These are phyloP conservation scores for Phorcus lineatus DNA, from an alignment of 2,888 invertebrate species.

Conservation along the genomic window DNA sequence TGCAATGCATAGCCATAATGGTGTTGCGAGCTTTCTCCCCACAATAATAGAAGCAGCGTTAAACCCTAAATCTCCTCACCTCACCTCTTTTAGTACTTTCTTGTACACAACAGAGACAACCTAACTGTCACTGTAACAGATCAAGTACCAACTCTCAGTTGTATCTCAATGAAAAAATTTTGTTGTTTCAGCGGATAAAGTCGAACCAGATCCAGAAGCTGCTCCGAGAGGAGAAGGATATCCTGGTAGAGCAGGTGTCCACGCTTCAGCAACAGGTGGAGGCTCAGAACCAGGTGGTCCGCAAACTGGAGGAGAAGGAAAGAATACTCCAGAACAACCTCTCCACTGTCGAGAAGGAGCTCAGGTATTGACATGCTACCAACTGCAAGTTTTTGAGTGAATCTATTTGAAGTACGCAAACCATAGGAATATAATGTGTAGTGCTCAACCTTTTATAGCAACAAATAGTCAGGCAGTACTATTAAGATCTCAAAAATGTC, in stretches of 20 bases:
- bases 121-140: no score
- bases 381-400: no score
- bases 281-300: slow-evolving; percentile 93
- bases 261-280: slow-evolving; percentile 93
- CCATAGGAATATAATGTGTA: background rate
- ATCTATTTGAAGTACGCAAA: no score
- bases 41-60: no score
- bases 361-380: slow-evolving; percentile 73
- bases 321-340: slow-evolving; percentile 92
- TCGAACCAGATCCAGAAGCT: slow-evolving; percentile 95
- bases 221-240: slow-evolving; percentile 94
- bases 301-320: slow-evolving; percentile 97
- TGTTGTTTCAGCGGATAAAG: slow-evolving; percentile 69
- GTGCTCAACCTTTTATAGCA: background rate
- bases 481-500: no score
- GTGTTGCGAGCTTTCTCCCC: no score
- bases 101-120: no score
- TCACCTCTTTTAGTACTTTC: no score
- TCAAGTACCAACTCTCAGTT: no score
- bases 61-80: no score
- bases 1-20: no score
- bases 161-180: no score
- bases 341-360: slow-evolving; percentile 94
- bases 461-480: background rate
- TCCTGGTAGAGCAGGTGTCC: slow-evolving; percentile 89